Percentiles rank a stretch among this genome's conserved stretches.
These are phyloP conservation scores for Neogale vison DNA, from an alignment of 2,113 vertebrate species.

Conservation along the genomic window DNA sequence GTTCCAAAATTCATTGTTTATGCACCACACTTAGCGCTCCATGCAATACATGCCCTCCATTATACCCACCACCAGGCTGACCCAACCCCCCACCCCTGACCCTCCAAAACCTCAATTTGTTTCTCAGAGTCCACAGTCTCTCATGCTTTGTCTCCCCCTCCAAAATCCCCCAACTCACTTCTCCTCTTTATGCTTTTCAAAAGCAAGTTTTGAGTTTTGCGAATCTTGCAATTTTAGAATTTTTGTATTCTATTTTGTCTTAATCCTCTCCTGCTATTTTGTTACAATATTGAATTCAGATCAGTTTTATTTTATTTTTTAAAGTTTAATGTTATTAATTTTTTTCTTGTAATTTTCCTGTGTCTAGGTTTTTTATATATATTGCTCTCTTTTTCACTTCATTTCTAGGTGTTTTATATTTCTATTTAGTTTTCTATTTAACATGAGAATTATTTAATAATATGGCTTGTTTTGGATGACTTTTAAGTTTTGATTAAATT, in stretches of 20 bases:
- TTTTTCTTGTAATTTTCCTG: background rate
- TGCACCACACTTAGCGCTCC: too few species aligned
- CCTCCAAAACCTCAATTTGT: too few species aligned
- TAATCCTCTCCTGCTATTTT: background rate
- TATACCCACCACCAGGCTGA: too few species aligned
- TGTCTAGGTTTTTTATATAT: background rate
- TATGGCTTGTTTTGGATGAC: background rate
- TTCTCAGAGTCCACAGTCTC: too few species aligned
- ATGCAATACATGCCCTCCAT: too few species aligned
- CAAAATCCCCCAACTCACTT: too few species aligned
- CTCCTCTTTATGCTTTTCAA: background rate
- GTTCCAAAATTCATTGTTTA: too few species aligned
- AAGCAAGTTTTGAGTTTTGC: background rate
- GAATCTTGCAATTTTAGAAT: background rate
- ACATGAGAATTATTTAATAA: background rate
- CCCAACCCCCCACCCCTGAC: too few species aligned
- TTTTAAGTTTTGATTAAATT: constrained; percentile 22
- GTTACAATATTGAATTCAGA: background rate
- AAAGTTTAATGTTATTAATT: background rate
- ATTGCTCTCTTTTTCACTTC: background rate
- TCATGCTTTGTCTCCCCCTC: too few species aligned
- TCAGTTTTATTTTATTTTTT: background rate
- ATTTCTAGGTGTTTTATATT: background rate
- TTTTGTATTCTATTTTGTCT: background rate
- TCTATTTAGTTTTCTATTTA: constrained; percentile 13